These are phyloP conservation scores for Synergus japonicus DNA, from an alignment of 2,888 invertebrate genomes.

Conservation along the genomic window DNA sequence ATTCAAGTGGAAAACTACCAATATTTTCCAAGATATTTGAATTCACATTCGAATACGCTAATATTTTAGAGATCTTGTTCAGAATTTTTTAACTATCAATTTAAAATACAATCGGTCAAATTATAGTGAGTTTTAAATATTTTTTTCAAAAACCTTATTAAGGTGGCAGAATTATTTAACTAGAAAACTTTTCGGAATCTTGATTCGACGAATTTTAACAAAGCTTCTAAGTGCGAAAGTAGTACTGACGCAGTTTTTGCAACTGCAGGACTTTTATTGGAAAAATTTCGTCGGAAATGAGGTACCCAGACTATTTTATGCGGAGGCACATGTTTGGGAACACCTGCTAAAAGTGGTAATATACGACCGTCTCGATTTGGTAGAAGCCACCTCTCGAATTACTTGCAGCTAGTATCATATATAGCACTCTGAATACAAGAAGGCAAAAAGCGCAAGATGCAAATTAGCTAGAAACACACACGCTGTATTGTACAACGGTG, in stretches of 20 bases:
- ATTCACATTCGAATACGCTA: not conserved
- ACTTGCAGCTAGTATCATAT: not conserved
- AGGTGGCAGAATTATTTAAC: not conserved
- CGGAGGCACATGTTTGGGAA: not conserved
- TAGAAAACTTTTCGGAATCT: not conserved
- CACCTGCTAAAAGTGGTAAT: not conserved
- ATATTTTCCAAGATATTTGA: not conserved
- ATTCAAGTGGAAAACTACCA: not conserved
- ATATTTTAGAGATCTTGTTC: not conserved
- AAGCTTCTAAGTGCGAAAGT: not conserved
- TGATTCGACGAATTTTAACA: not conserved
- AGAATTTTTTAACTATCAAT: not conserved
- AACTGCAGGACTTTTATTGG: conserved; percentile 4
- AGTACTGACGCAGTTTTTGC: not conserved
- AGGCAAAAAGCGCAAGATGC: conserved; percentile 37
- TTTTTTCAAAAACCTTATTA: not conserved
- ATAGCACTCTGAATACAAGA: not conserved
- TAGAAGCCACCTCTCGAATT: not conserved
- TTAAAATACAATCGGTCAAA: too few relatives aligned
- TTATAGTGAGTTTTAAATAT: not conserved
- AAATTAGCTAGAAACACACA: conserved; percentile 37
- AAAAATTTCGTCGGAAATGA: not conserved
- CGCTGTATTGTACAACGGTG: not conserved
- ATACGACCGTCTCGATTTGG: not conserved
- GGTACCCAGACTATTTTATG: not conserved